Base-by-base conservation (phyloP, 2,888 invertebrate species). In the Liodrosophila aerea region DNA sequence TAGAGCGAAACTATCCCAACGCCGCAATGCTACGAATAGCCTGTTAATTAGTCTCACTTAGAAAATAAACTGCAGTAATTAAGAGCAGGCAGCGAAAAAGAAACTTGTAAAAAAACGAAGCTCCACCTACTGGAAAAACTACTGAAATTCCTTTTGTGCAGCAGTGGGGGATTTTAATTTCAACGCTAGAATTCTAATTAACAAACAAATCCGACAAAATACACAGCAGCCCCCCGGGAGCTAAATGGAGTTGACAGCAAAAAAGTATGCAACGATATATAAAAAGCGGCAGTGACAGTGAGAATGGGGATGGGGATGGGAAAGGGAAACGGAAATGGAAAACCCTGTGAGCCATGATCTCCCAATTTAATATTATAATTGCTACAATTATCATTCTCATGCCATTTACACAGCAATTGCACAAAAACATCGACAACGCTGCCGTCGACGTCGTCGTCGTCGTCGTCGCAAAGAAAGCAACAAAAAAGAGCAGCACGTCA, bases 331-430 rank as follows among this genome's bases (percentile, higher is more conserved):
- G 43, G 37, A 50, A 52, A 53, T 43, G 64, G 51, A 56, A 84
- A 84, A 77, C 85, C 76, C 86, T 80, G 81, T 87, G 85, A 87
- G 89, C 86, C 87, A 89, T 89, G 88, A 89, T 89, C 88, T 87
- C 85, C 87, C 88, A 88, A 89, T 89, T 89, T 89, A 88, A 89
- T 89, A 88, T 88, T 88, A 88, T 89, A 89, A 89, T 89, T 89
- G 88, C 88, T 80, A 86, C 87, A 89, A 89, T 89, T 89, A 89
- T 88, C 88, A 88, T 88, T 86, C 86, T 82, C 87, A 84, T 87
- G 83, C 86, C 85, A 86, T 85, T 83, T 84, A 83, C 76, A 87
- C 86, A 86, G 81, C 84, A 81, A 85, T 85, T 81, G 84, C 81
- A 82, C 75, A 81, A 73, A 64, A 80, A 68, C 70, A 65, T 65